Conservation (phyloP, 2,113 vertebrate species). For the Tiliqua scincoides region DNA sequence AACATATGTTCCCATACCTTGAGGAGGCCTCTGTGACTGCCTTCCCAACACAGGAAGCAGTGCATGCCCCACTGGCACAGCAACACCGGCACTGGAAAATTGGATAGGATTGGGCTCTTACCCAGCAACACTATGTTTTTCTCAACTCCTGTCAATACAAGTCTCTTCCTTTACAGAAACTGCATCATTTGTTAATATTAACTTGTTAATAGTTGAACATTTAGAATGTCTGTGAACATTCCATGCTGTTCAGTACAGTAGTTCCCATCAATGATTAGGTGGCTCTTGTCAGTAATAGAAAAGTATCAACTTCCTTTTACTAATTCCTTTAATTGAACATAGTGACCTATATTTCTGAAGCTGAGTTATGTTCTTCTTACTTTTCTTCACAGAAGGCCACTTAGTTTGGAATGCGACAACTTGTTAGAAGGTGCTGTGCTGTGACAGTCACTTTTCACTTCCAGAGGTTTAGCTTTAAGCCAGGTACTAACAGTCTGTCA, state of each 20-base stretch:
- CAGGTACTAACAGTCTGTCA: not conserved
- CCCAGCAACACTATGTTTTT: no score
- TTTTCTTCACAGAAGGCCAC: not conserved
- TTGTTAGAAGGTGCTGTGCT: not conserved
- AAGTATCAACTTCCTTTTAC: not conserved
- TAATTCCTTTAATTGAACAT: not conserved
- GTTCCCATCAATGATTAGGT: not conserved
- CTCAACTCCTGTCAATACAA: no score
- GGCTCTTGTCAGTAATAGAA: not conserved
- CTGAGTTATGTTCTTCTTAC: not conserved
- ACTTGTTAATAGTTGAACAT: not conserved
- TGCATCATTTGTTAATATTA: not conserved
- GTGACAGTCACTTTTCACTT: not conserved
- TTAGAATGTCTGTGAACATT: not conserved
- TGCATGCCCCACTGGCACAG: no score
- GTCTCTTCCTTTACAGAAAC: no score
- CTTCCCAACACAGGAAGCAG: no score
- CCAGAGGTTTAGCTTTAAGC: not conserved
- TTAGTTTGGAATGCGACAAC: not conserved
- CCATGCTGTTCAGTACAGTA: not conserved
- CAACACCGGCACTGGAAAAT: no score
- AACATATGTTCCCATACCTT: no score
- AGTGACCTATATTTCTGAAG: not conserved
- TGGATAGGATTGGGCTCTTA: no score
- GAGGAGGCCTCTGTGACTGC: no score